Evolutionary conservation across 2,797 vertebrate genomes (phyloP).

Genomic region (Glossophaga mutica): DNA sequence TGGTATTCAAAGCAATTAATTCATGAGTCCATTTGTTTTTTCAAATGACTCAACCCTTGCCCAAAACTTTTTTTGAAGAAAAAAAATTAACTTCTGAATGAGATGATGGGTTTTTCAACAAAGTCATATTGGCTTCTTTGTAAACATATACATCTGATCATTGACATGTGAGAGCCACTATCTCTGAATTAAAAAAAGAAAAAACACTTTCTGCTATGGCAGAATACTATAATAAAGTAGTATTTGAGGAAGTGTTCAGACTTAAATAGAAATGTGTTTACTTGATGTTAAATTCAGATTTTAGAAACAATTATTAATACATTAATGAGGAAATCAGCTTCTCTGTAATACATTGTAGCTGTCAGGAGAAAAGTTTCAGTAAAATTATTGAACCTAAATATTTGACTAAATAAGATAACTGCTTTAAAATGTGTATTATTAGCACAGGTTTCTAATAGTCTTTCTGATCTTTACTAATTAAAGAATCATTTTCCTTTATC

Average conservation of each 20-base stretch:
- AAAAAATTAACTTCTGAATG: not conserved
- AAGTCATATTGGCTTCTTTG: not conserved
- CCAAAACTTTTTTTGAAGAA: not conserved
- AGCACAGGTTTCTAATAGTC: not conserved
- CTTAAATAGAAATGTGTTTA: not conserved
- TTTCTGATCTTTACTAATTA: not conserved
- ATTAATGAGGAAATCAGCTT: not conserved
- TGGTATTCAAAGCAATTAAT: not conserved
- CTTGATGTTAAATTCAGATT: not conserved
- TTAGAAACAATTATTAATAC: not conserved
- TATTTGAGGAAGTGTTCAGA: not conserved
- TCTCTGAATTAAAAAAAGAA: not conserved
- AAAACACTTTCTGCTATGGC: not conserved
- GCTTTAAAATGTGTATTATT: not conserved
- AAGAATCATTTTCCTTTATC: not conserved
- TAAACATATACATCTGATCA: not conserved
- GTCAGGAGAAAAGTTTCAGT: not conserved
- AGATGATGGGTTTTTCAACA: not conserved
- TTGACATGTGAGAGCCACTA: not conserved
- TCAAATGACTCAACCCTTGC: not conserved
- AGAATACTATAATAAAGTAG: not conserved
- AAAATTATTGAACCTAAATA: not conserved
- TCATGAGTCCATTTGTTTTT: not conserved
- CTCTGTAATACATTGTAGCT: not conserved
- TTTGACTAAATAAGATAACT: not conserved